These are phyloP conservation scores for Merodon equestris DNA, from an alignment of 2,888 invertebrate genomes.

Conservation along the genomic window DNA sequence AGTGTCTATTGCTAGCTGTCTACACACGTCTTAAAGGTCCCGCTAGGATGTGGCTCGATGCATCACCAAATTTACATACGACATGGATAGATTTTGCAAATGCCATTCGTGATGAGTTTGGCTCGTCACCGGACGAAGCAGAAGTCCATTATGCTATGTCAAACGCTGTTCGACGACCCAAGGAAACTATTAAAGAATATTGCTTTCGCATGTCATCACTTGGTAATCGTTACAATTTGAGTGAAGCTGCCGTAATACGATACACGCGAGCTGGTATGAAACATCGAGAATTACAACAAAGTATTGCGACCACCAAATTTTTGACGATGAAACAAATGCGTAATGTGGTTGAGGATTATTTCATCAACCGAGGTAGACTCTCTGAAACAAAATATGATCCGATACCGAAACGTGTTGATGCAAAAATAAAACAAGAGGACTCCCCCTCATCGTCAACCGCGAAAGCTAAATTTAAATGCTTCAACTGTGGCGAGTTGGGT, in stretches of 20 bases:
- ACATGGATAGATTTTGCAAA: conserved; percentile 39
- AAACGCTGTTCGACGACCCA: conserved; percentile 26
- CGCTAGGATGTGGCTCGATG: conserved; percentile 33
- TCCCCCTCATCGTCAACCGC: conserved; percentile 9
- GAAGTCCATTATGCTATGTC: conserved; percentile 30
- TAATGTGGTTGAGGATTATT: conserved; percentile 21
- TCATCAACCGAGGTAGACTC: conserved; percentile 21
- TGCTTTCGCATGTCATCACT: conserved; percentile 40
- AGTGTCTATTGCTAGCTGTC: conserved; percentile 34
- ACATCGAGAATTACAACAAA: conserved; percentile 29
- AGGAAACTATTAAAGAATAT: conserved; percentile 25
- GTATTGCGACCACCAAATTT: conserved; percentile 21
- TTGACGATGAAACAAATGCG: conserved; percentile 14
- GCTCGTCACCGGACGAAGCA: conserved; percentile 29
- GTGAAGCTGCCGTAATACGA: conserved; percentile 28
- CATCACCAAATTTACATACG: too few species aligned
- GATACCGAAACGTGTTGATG: conserved; percentile 26
- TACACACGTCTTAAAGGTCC: conserved; percentile 23
- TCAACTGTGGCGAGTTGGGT: conserved; percentile 31
- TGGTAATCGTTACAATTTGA: conserved; percentile 31
- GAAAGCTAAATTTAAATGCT: conserved; percentile 27
- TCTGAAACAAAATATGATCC: conserved; percentile 16
- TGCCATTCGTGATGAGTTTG: conserved; percentile 36
- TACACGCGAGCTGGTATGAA: conserved; percentile 36
- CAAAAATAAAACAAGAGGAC: conserved; percentile 11